These are phyloP conservation scores for Larimichthys polyactis DNA, from an alignment of 2,113 vertebrate species.

Conservation along the genomic window DNA sequence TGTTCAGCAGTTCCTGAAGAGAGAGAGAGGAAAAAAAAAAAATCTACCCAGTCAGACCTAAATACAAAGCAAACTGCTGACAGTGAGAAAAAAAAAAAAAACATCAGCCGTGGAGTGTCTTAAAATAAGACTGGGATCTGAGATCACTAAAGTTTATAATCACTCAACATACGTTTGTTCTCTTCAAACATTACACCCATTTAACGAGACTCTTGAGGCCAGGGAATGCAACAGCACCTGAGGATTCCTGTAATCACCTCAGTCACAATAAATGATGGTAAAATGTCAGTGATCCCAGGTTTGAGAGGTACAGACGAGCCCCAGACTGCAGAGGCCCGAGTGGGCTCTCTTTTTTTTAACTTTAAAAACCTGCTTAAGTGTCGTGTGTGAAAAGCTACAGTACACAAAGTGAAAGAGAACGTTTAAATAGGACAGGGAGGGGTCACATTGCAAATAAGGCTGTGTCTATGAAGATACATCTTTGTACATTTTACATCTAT, in stretches of 20 bases:
- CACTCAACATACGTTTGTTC: background rate
- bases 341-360: background rate
- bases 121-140: slow-evolving; percentile 11
- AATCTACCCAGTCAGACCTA: slow-evolving; percentile 8
- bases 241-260: slow-evolving; percentile 1
- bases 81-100: background rate
- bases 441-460: slow-evolving; percentile 51
- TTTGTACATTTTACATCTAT: slow-evolving; percentile 25
- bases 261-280: background rate
- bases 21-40: slow-evolving; percentile 6
- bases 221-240: slow-evolving; percentile 6
- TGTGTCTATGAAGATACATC: slow-evolving; percentile 35
- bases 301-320: background rate
- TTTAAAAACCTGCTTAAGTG: slow-evolving; percentile 9
- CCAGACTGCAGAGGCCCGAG: background rate
- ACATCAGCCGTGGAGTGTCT: slow-evolving; percentile 42
- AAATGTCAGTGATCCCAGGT: slow-evolving; percentile 5
- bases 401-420: slow-evolving; percentile 6
- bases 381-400: slow-evolving; percentile 3
- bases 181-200: background rate
- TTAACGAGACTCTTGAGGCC: background rate
- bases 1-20: slow-evolving; percentile 23
- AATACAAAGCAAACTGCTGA: slow-evolving; percentile 29
- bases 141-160: slow-evolving; percentile 6
- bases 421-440: background rate